A percentile compares a stretch with the other conserved stretches of the same genome.
Evolutionary conservation across 2,888 invertebrate species (phyloP).

Genomic region (Monopis laevigella): DNA sequence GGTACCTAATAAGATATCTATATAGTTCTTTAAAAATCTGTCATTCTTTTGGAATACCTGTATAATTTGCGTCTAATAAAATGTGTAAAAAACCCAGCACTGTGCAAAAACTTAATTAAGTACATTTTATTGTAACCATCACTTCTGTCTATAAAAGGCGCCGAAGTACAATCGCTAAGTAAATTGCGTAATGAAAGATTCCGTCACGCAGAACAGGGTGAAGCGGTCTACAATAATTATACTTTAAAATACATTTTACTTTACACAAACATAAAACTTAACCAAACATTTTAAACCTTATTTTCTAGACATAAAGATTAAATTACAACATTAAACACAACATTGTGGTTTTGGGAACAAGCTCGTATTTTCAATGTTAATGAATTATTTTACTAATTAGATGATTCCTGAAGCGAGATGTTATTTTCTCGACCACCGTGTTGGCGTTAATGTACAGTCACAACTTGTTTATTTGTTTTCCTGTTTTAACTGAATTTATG

Average conservation of each 20-base stretch:
- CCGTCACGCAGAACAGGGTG: neutral
- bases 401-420: constrained; percentile 12
- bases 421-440: constrained; percentile 11
- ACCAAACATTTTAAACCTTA: neutral
- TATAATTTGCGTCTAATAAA: no score
- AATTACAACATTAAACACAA: neutral
- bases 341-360: neutral
- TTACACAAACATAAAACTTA: neutral
- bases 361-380: constrained; percentile 12
- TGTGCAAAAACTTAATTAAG: neutral
- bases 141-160: neutral
- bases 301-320: neutral
- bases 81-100: no score
- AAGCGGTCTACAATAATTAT: neutral
- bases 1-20: no score
- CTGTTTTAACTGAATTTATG: constrained; percentile 2
- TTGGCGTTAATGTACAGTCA: neutral
- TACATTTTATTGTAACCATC: neutral
- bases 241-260: neutral
- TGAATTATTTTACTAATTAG: constrained; percentile 15
- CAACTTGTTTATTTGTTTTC: constrained; percentile 5
- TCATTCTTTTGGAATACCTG: no score
- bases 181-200: constrained; percentile 1
- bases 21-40: no score
- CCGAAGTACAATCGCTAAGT: constrained; percentile 2